Evolutionary conservation across 1,140 invertebrate genomes (phyloP).

Genomic region (Galleria mellonella): DNA sequence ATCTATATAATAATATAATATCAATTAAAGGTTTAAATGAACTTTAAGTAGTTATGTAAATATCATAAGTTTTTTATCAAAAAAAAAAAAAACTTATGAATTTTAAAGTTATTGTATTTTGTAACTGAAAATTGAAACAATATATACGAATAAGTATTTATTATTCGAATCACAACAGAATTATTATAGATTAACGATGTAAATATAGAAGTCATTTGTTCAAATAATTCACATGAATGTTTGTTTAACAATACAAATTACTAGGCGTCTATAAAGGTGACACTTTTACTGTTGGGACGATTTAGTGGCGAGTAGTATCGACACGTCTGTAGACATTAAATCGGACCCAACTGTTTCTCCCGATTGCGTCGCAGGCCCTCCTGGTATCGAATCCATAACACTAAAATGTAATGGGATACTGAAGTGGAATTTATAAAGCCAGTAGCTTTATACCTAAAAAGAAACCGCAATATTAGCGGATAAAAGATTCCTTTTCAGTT

Average conservation of each 20-base stretch:
- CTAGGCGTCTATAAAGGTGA: constrained; percentile 34
- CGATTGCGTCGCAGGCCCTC: constrained; percentile 7
- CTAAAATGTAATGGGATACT: constrained; percentile 19
- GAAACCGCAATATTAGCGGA: constrained; percentile 5
- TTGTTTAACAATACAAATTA: constrained; percentile 32
- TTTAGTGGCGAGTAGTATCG: constrained; percentile 38
- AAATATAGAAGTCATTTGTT: no score
- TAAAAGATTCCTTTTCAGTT: constrained; percentile 1
- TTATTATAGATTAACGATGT: no score
- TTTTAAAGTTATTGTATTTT: no score
- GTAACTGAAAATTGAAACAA: background rate
- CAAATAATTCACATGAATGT: no score
- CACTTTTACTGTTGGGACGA: constrained; percentile 40
- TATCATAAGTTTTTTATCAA: no score
- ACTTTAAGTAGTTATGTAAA: no score
- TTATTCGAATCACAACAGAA: no score
- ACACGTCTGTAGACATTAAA: constrained; percentile 35
- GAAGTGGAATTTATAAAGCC: constrained; percentile 4
- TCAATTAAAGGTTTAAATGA: no score
- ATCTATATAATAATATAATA: no score
- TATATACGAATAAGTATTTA: no score
- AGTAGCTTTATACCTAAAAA: background rate
- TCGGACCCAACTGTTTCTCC: constrained; percentile 21
- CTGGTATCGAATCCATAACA: constrained; percentile 7
- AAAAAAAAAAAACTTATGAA: no score